A percentile compares a stretch with the other conserved stretches of the same genome.
phyloP scores from a whole-genome alignment of 2,797 vertebrate species.

The Enteromius viviparus region DNA sequence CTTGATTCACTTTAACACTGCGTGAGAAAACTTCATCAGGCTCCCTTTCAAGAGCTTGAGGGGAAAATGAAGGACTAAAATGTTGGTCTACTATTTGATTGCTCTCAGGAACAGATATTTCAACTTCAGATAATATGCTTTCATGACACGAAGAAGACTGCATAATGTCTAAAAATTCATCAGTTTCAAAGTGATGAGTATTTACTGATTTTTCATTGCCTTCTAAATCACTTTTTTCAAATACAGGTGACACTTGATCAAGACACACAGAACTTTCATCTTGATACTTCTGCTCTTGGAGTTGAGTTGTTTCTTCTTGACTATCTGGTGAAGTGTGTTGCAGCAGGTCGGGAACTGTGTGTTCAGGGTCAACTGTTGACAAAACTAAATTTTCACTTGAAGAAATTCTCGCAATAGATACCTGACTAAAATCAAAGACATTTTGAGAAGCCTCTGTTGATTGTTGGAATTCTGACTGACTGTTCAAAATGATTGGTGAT shows the following conservation, averaged over 20 bases:
- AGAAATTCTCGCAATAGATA: conserved; percentile 52
- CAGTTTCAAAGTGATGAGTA: neutral
- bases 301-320: conserved; percentile 50
- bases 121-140: neutral
- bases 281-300: conserved; percentile 46
- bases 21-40: neutral
- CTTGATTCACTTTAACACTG: conserved; percentile 46
- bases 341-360: conserved; percentile 53
- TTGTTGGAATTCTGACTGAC: conserved; percentile 1
- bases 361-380: conserved; percentile 45
- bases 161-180: conserved; percentile 11
- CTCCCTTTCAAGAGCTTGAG: conserved; percentile 17
- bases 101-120: neutral
- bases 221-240: conserved; percentile 62
- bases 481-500: conserved; percentile 24
- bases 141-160: conserved; percentile 1
- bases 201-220: conserved; percentile 55
- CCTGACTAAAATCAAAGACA: conserved; percentile 59
- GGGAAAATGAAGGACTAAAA: neutral
- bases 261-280: neutral
- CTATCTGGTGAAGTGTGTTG: conserved; percentile 55
- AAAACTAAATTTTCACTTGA: conserved; percentile 40
- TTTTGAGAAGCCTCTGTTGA: conserved; percentile 38
- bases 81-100: conserved; percentile 18
- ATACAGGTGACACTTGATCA: conserved; percentile 52